Evolutionary conservation across 64 coral and sea anemone genomes (phyloP), one percentile per base, ranked within the genome.

Genomic region (Pachyseris speciosa): DNA sequence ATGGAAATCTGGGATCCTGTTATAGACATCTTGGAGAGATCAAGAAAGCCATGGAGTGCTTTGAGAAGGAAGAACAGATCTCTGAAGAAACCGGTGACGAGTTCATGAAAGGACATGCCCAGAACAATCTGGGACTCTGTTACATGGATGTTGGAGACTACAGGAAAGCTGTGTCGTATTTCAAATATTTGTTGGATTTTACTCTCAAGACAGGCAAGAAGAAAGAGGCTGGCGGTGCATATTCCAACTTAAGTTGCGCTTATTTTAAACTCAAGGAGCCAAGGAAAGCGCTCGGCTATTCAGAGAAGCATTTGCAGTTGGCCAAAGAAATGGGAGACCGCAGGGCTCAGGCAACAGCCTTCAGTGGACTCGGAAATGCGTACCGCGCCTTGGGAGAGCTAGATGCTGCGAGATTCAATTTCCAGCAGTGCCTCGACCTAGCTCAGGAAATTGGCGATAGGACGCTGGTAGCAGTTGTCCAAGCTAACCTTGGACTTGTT

Each of bases 91-190:
- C 25, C 25, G 61, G 61, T 10, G 61, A 65, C 61, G 30, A 65
- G 25, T 26, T 27, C 26, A 65, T 12, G 26, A 26, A 65, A 11
- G 61, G 61, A 5, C 61, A 65, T 9, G 61, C 61, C 61, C 30
- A 29, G 7, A 65, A 65, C 61, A 65, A 65, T 28, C 25, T 65
- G 12, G 61, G 61, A 28, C 8, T 27, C 6, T 65, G 61, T 28
- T 65, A 65, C 61, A 65, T 65, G 61, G 61, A 65, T 65, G 61
- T 65, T n/a, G 61, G 61, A 65, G 61, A 65, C 26, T 11, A 65
- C 25, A 65, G 9, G 26, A 65, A 65, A 65, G 61, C 61, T 32
- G 25, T 65, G 5, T 26, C 25, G 12, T 65, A 65, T 26, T 65
- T 65, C 25, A 65, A 65, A 27, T 27, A 65, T 27, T 27, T 26